Percentiles rank a stretch among this genome's conserved stretches.
phyloP scores from a whole-genome alignment of 92 coral and sea anemone genomes.

The Parazoanthus swiftii region DNA sequence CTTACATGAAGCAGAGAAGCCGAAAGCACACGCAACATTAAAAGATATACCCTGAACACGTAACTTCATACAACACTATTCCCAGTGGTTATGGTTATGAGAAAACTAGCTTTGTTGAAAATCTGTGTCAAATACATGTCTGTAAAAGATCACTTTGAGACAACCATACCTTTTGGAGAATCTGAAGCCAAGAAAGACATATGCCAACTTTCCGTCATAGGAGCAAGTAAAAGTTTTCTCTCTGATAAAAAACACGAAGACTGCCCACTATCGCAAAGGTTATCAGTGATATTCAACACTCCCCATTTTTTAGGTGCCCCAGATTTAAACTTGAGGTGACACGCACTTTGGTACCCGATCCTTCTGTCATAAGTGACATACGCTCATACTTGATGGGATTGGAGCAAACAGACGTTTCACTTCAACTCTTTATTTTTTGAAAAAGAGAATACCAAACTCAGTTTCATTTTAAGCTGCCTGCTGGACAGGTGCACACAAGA shows the following conservation, averaged over 20 bases:
- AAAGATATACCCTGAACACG: neutral
- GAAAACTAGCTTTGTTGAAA: neutral
- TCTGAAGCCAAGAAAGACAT: neutral
- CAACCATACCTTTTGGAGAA: constrained; percentile 20
- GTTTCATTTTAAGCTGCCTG: neutral
- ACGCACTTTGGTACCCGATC: constrained; percentile 18
- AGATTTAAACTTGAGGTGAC: constrained; percentile 13
- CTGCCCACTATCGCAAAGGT: constrained; percentile 34
- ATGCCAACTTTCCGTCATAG: neutral
- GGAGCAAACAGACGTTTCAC: neutral
- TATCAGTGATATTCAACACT: constrained; percentile 39
- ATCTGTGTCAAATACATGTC: neutral
- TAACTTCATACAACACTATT: constrained; percentile 9
- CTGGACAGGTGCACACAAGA: neutral
- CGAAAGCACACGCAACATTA: constrained; percentile 12
- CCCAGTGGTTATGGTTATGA: neutral
- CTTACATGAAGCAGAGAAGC: too few relatives aligned
- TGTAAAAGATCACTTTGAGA: neutral
- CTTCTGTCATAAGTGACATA: constrained; percentile 11
- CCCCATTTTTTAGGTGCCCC: constrained; percentile 28
- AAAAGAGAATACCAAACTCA: neutral
- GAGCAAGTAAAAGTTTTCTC: neutral
- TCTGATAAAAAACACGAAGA: constrained; percentile 5
- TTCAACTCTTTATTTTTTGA: neutral
- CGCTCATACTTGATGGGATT: neutral